Percentiles rank a stretch among this genome's conserved stretches.
Conservation (phyloP, 2,888 invertebrate species). For the Folsomia manolachei region DNA sequence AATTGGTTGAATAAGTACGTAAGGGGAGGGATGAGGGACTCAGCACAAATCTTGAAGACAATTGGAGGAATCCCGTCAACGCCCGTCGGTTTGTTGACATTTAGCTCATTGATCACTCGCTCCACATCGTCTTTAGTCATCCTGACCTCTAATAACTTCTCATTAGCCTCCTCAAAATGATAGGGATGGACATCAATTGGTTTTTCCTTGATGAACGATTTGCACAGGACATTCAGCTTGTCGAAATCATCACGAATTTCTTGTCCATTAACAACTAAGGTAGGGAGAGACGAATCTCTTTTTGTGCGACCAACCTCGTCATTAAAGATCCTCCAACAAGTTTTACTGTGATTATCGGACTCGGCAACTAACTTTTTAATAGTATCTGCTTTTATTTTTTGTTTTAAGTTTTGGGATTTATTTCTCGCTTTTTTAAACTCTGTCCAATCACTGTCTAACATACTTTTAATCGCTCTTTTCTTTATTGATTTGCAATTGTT, state of each 20-base stretch:
- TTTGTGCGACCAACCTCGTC: slow-evolving; percentile 13
- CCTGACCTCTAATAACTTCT: no score
- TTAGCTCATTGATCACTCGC: not conserved
- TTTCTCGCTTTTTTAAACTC: slow-evolving; percentile 7
- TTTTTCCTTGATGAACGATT: no score
- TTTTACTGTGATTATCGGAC: not conserved
- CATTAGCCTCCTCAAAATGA: no score
- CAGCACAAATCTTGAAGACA: slow-evolving; percentile 17
- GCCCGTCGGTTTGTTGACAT: slow-evolving; percentile 17
- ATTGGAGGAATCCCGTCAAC: slow-evolving; percentile 4
- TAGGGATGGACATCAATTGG: no score
- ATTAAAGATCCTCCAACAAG: slow-evolving; percentile 17
- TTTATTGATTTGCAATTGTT: not conserved
- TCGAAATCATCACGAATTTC: not conserved
- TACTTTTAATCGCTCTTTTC: not conserved
- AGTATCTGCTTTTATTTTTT: not conserved
- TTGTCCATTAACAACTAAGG: not conserved
- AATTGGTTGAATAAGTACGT: slow-evolving; percentile 13
- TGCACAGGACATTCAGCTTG: slow-evolving; percentile 8
- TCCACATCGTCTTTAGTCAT: slow-evolving; percentile 4
- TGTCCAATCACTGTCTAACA: not conserved
- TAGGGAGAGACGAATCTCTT: not conserved
- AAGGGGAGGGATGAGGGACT: not conserved
- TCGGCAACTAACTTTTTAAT: not conserved
- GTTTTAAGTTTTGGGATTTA: slow-evolving; percentile 9